These are phyloP conservation scores for Ecliptopera silaceata DNA, from an alignment of 2,888 invertebrate genomes.

Conservation along the genomic window DNA sequence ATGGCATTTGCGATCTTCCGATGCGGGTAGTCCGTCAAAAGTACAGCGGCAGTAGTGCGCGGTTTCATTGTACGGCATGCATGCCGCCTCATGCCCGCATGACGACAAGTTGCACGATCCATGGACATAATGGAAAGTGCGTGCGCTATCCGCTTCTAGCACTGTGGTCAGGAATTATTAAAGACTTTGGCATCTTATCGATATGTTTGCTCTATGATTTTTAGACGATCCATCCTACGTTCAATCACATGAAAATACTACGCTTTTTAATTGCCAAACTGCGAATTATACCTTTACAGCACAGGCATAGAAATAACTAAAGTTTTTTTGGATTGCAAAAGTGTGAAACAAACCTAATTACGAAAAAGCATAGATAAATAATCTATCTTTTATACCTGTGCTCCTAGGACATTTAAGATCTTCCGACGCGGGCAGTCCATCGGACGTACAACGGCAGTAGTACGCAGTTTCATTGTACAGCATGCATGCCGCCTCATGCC, in stretches of 20 bases:
- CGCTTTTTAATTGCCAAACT: too few relatives aligned
- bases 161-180: neutral
- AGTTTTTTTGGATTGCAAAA: too few relatives aligned
- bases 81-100: conserved; percentile 86
- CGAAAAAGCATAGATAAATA: too few relatives aligned
- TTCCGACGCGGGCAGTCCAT: conserved; percentile 83
- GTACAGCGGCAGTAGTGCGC: conserved; percentile 86
- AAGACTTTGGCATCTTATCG: neutral
- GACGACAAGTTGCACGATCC: conserved; percentile 77
- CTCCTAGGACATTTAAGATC: conserved; percentile 85
- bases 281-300: too few relatives aligned
- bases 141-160: neutral
- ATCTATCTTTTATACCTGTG: conserved; percentile 70
- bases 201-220: neutral
- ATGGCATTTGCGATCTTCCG: conserved; percentile 84
- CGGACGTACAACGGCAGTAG: conserved; percentile 86
- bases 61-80: conserved; percentile 73
- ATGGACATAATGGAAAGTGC: conserved; percentile 39
- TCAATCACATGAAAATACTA: too few relatives aligned
- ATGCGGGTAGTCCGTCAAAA: conserved; percentile 85
- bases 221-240: neutral
- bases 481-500: conserved; percentile 85
- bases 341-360: too few relatives aligned
- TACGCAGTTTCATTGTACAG: conserved; percentile 75
- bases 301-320: too few relatives aligned